phyloP scores from a whole-genome alignment of 1,140 invertebrate genomes.

The Conus ventricosus region DNA sequence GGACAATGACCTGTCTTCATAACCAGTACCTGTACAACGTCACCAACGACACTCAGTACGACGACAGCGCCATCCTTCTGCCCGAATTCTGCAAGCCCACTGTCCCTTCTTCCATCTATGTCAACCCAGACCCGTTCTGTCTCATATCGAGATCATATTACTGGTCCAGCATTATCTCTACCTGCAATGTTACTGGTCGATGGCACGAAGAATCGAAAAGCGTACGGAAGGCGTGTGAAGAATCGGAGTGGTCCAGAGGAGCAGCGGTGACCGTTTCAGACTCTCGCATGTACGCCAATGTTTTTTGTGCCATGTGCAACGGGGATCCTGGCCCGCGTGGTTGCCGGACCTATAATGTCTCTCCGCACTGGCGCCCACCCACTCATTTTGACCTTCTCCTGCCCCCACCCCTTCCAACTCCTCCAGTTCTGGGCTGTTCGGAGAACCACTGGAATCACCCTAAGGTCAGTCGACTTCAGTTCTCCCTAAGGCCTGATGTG shows the following conservation, averaged over 20 bases:
- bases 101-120: not conserved
- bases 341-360: not conserved
- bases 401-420: not conserved
- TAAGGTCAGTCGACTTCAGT: not conserved
- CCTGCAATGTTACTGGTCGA: not conserved
- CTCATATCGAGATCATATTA: not conserved
- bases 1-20: not conserved
- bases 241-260: not conserved
- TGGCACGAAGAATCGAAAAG: not conserved
- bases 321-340: not conserved
- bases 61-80: not conserved
- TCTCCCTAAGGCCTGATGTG: too few relatives aligned
- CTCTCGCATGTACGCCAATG: not conserved
- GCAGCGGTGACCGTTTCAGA: not conserved
- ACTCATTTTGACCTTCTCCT: not conserved
- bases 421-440: not conserved
- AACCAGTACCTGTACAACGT: conserved; percentile 13
- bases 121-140: not conserved
- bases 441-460: not conserved
- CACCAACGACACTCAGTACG: not conserved
- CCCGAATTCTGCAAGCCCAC: not conserved
- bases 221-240: not conserved
- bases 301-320: conserved; percentile 8
- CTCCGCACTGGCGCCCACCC: not conserved
- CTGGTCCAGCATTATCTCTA: not conserved